phyloP scores from a whole-genome alignment of 2,888 invertebrate species.

The Hyposoter didymator region DNA sequence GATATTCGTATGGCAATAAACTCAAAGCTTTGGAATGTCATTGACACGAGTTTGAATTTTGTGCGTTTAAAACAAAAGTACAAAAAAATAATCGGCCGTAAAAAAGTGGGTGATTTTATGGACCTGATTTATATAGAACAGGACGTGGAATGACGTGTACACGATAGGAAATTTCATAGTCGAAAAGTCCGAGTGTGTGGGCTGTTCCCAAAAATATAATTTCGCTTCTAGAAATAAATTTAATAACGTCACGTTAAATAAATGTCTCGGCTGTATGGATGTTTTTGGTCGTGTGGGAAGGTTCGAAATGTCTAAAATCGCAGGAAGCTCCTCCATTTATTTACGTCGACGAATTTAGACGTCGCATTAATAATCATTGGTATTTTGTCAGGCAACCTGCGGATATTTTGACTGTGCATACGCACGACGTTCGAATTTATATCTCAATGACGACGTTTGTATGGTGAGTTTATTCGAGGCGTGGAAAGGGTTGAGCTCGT shows the following conservation, averaged over 20 bases:
- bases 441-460: not conserved
- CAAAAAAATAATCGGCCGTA: not conserved
- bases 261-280: constrained; percentile 25
- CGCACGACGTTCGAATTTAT: constrained; percentile 20
- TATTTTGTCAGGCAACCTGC: constrained; percentile 50
- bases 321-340: constrained; percentile 53
- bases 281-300: constrained; percentile 16
- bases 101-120: not conserved
- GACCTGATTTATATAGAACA: constrained; percentile 7
- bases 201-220: constrained; percentile 35
- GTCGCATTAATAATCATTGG: constrained; percentile 61
- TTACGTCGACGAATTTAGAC: constrained; percentile 59
- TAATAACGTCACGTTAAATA: constrained; percentile 42
- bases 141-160: constrained; percentile 10
- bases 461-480: not conserved
- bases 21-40: constrained; percentile 45
- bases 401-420: constrained; percentile 49
- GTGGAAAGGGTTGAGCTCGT: not conserved
- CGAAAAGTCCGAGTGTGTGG: not conserved
- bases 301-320: constrained; percentile 37
- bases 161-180: constrained; percentile 20
- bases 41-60: constrained; percentile 41
- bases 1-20: constrained; percentile 26
- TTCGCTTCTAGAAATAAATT: constrained; percentile 44
- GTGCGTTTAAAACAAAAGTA: not conserved